These are phyloP conservation scores for Clivina fossor DNA, from an alignment of 2,888 invertebrate genomes.

Conservation along the genomic window DNA sequence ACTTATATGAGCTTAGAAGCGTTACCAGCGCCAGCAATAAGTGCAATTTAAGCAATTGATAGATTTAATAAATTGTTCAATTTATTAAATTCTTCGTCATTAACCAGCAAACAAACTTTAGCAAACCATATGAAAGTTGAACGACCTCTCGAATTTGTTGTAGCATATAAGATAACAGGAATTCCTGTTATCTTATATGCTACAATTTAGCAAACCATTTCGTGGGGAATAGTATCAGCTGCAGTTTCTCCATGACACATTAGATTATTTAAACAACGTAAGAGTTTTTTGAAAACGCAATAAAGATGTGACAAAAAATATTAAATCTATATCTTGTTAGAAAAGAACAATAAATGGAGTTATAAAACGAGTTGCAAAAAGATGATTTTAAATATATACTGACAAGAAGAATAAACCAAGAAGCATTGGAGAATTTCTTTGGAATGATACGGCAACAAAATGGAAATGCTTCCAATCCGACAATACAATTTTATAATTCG, in stretches of 20 bases:
- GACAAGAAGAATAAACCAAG: conserved; percentile 12
- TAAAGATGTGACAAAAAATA: conserved; percentile 36
- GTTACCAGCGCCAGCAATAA: conserved; percentile 32
- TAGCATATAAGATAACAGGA: too few relatives aligned
- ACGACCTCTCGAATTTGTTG: too few relatives aligned
- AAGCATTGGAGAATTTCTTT: conserved; percentile 30
- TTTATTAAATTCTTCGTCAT: conserved; percentile 38
- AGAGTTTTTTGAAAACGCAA: conserved; percentile 32
- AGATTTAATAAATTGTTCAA: conserved; percentile 41
- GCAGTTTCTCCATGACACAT: conserved; percentile 36
- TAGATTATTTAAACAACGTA: conserved; percentile 34
- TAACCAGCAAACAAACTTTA: conserved; percentile 19
- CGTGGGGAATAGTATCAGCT: conserved; percentile 33
- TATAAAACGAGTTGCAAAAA: conserved; percentile 8
- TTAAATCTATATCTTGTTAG: conserved; percentile 20
- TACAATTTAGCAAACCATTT: conserved; percentile 29
- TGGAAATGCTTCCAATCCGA: conserved; percentile 33
- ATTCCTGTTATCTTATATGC: too few relatives aligned
- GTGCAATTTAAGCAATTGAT: conserved; percentile 37
- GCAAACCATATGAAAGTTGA: too few relatives aligned
- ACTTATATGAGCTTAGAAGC: conserved; percentile 36
- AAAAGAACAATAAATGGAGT: conserved; percentile 17
- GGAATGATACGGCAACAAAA: conserved; percentile 33
- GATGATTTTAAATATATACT: conserved; percentile 8
- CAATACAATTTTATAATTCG: conserved; percentile 32